Conservation (phyloP, 23 tunicate genomes). For the Phallusia fumigata region DNA sequence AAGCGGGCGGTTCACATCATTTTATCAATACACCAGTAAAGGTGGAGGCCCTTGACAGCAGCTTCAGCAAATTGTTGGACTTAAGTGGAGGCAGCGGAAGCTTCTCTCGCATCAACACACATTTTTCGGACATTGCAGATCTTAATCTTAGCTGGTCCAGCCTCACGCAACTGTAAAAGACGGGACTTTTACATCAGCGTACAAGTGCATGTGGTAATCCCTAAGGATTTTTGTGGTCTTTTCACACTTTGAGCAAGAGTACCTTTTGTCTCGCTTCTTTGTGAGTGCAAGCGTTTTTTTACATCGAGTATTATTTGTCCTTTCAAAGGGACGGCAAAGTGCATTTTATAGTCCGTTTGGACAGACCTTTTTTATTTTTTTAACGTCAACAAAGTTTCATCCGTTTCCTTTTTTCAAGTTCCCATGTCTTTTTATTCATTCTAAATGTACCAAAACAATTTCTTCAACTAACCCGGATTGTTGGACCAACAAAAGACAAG, state of each 20-base stretch:
- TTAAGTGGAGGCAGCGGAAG: slow-evolving; percentile 55
- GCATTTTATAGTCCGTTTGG: background rate
- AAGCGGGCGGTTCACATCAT: background rate
- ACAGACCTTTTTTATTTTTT: background rate
- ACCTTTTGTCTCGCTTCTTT: too few relatives aligned
- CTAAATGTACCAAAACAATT: background rate
- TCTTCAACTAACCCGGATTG: background rate
- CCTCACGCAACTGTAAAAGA: slow-evolving; percentile 25
- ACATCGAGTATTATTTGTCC: background rate
- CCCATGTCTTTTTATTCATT: background rate
- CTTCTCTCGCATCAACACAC: slow-evolving; percentile 30
- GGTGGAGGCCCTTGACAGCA: slow-evolving; percentile 51
- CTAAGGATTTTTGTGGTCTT: too few relatives aligned
- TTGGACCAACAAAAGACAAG: background rate
- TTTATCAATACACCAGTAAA: slow-evolving; percentile 20
- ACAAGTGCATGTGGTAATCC: too few relatives aligned
- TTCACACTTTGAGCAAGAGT: too few relatives aligned
- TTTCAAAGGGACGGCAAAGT: background rate
- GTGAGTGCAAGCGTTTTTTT: background rate
- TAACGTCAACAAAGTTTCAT: background rate
- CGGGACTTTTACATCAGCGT: too few relatives aligned
- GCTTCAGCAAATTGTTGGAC: slow-evolving; percentile 73
- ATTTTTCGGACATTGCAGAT: slow-evolving; percentile 44
- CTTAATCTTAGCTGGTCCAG: slow-evolving; percentile 53
- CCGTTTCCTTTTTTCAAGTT: background rate